Percentiles rank a stretch among this genome's conserved stretches.
These are phyloP conservation scores for Galaxias olidus DNA, from an alignment of 2,797 vertebrate species.

Conservation along the genomic window DNA sequence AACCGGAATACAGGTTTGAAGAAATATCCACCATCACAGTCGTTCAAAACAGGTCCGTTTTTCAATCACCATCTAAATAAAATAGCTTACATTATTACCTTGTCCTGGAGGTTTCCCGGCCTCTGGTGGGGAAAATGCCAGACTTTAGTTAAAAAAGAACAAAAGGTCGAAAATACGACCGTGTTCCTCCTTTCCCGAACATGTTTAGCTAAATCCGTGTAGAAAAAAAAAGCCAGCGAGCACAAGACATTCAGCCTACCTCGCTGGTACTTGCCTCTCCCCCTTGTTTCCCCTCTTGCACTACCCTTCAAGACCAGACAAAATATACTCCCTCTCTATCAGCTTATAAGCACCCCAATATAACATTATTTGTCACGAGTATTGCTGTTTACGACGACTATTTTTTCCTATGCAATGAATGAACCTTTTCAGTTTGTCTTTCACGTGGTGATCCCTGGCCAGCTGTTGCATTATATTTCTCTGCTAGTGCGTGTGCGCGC, in stretches of 20 bases:
- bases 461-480: constrained; percentile 26
- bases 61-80: neutral
- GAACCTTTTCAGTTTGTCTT: constrained; percentile 42
- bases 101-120: constrained; percentile 25
- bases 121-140: constrained; percentile 10
- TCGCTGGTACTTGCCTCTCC: constrained; percentile 11
- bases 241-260: constrained; percentile 26
- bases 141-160: constrained; percentile 34
- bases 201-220: constrained; percentile 48
- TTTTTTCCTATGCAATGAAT: constrained; percentile 32
- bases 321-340: neutral
- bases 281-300: neutral
- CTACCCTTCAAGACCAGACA: neutral
- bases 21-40: no score
- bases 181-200: constrained; percentile 43
- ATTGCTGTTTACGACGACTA: constrained; percentile 17
- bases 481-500: neutral
- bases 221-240: neutral
- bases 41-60: neutral
- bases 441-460: constrained; percentile 45
- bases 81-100: constrained; percentile 46
- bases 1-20: neutral
- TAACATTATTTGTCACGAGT: neutral
- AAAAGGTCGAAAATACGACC: constrained; percentile 41
- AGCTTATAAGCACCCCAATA: neutral